phyloP scores from a whole-genome alignment of 35 echinoderm and acorn worm species.

The Acanthaster planci region DNA sequence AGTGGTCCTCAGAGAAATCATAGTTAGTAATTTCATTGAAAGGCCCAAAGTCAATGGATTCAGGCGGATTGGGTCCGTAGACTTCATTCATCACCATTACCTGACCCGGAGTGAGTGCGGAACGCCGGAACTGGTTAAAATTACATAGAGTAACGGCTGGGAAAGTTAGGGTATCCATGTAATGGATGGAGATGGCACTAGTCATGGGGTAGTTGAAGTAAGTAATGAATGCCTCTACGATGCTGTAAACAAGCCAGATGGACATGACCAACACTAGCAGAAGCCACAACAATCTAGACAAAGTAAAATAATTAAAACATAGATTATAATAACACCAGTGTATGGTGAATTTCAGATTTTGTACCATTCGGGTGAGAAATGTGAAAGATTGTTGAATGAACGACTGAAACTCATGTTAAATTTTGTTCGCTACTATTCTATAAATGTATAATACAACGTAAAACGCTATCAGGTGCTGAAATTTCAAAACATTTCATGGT shows the following conservation, averaged over 20 bases:
- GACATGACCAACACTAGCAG: not conserved
- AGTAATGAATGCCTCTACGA: not conserved
- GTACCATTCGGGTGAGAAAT: too few relatives aligned
- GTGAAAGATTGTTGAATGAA: too few relatives aligned
- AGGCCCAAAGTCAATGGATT: not conserved
- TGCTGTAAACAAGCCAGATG: not conserved
- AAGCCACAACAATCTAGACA: slow-evolving; percentile 2
- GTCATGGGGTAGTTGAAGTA: slow-evolving; percentile 10
- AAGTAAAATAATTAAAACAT: too few relatives aligned
- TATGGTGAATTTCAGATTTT: too few relatives aligned
- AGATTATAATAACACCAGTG: too few relatives aligned
- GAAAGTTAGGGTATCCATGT: not conserved
- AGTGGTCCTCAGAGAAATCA: not conserved
- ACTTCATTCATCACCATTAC: not conserved
- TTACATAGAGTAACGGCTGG: slow-evolving; percentile 45
- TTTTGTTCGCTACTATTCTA: too few relatives aligned
- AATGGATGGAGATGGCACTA: slow-evolving; percentile 1
- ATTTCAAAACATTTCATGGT: too few relatives aligned
- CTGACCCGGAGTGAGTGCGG: not conserved
- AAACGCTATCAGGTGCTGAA: too few relatives aligned
- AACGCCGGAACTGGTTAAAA: slow-evolving; percentile 25
- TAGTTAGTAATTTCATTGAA: too few relatives aligned
- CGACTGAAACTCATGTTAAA: too few relatives aligned
- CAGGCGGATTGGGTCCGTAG: not conserved
- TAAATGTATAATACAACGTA: too few relatives aligned